Base-by-base conservation (phyloP, 2,113 vertebrate genomes). In the Centropus bengalensis region DNA sequence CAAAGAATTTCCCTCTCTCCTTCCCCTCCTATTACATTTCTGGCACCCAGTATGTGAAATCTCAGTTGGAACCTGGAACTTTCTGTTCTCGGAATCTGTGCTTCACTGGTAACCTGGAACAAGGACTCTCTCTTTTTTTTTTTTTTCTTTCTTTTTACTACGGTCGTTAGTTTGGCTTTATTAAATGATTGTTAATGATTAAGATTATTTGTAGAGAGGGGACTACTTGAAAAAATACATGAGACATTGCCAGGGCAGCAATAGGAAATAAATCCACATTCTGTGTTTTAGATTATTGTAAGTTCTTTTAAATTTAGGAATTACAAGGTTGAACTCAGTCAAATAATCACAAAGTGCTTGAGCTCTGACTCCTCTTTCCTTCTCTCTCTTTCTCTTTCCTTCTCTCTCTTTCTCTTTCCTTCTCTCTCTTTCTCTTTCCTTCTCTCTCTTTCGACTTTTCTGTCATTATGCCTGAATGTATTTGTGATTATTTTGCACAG, bases 111-210 rank as follows among this genome's bases (percentile, higher is more conserved):
- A 95, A 95, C 91, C 88, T 95, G 95, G 94, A 95, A 96, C 96
- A 96, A 96, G 86, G 66, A 51, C 47, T 49, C 47, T 82, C 81
- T 60, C 2, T 64, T 30, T 32, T 15, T 6, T 45, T 32, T 82
- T 82, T 63, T 3, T 64, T 30, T 28, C 12, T 8, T 36, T 32
- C 33, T 38, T 81, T 63, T 5, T 33, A 94, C 92, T 96, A 51
- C 20, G 10, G 91, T 94, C 86, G 90, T 96, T 97, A 97, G 93
- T 96, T 98, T 96, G 86, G 52, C 42, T 85, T 40, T 97, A 96
- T 97, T 94, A 94, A 94, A 84, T 88, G 54, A 92, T 93, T 94
- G 95, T 94, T 96, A 92, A 94, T 95, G 69, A 94, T 88, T 93
- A 86, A 83, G 67, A 58, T 88, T 92, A 77, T 94, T 88, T 95